phyloP scores from a whole-genome alignment of 2,113 vertebrate species.

The Vireo altiloquus region DNA sequence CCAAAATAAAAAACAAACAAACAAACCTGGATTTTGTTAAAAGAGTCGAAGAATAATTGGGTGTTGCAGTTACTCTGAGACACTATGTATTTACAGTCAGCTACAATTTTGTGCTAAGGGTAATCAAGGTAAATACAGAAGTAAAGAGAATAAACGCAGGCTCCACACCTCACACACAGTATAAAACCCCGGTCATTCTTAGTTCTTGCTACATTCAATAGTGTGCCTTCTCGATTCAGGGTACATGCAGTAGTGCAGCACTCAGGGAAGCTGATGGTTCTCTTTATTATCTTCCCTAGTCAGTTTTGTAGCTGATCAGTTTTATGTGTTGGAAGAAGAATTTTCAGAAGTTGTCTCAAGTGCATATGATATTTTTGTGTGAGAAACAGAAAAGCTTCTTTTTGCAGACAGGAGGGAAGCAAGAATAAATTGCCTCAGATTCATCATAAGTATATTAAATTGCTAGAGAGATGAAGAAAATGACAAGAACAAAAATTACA shows the following conservation, averaged over 20 bases:
- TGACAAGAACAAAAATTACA: background rate
- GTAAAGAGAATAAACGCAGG: background rate
- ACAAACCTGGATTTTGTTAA: background rate
- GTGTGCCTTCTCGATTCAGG: background rate
- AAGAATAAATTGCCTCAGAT: conserved; percentile 12
- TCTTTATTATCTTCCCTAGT: background rate
- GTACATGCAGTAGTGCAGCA: background rate
- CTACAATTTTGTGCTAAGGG: background rate
- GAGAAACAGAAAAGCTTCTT: background rate
- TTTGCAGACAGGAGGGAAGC: background rate
- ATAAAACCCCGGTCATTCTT: background rate
- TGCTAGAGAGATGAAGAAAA: conserved; percentile 33
- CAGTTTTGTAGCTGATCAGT: background rate
- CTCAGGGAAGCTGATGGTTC: background rate
- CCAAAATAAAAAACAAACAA: background rate
- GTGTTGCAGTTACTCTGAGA: background rate
- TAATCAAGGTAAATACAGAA: background rate
- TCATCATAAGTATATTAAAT: conserved; percentile 14
- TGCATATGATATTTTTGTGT: background rate
- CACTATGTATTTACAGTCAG: accelerated
- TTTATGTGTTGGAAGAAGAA: background rate
- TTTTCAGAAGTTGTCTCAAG: background rate
- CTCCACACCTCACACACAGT: background rate
- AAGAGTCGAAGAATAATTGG: background rate
- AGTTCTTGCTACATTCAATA: background rate